These are phyloP conservation scores for Synaphobranchus kaupii DNA, from an alignment of 2,797 vertebrate species.

Conservation along the genomic window DNA sequence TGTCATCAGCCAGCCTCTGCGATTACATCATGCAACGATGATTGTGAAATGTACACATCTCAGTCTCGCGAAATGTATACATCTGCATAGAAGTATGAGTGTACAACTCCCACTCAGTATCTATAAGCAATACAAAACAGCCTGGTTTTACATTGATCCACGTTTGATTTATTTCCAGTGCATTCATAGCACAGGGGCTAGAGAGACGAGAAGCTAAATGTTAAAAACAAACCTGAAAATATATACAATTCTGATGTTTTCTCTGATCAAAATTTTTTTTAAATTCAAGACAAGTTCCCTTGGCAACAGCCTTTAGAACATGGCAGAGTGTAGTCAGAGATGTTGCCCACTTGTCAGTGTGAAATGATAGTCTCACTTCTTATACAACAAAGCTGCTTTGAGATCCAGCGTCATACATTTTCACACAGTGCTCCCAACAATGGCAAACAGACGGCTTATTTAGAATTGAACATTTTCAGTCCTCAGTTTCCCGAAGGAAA, in stretches of 20 bases:
- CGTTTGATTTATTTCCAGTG: background rate
- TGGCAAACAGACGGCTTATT: slow-evolving; percentile 30
- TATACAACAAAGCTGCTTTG: slow-evolving; percentile 48
- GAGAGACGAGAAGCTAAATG: background rate
- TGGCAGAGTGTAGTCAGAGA: slow-evolving; percentile 40
- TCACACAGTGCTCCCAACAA: slow-evolving; percentile 12
- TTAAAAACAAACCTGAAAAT: background rate
- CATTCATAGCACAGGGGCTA: background rate
- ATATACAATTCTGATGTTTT: slow-evolving; percentile 17
- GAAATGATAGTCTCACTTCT: slow-evolving; percentile 52
- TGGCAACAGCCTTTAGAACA: slow-evolving; percentile 49
- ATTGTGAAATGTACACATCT: too few relatives aligned
- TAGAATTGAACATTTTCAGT: background rate
- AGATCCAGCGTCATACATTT: slow-evolving; percentile 40
- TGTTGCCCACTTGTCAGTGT: slow-evolving; percentile 45
- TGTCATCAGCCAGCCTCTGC: background rate
- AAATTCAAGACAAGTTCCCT: slow-evolving; percentile 58
- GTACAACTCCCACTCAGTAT: background rate
- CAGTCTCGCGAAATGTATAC: background rate
- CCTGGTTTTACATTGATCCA: background rate
- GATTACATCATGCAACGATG: background rate
- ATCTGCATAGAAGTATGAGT: background rate
- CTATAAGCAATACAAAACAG: background rate
- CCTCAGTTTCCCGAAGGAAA: background rate
- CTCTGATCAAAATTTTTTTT: slow-evolving; percentile 47